Percentiles rank a stretch among this genome's conserved stretches.
phyloP scores from a whole-genome alignment of 2,888 invertebrate genomes.

The Resseliella maxima region DNA sequence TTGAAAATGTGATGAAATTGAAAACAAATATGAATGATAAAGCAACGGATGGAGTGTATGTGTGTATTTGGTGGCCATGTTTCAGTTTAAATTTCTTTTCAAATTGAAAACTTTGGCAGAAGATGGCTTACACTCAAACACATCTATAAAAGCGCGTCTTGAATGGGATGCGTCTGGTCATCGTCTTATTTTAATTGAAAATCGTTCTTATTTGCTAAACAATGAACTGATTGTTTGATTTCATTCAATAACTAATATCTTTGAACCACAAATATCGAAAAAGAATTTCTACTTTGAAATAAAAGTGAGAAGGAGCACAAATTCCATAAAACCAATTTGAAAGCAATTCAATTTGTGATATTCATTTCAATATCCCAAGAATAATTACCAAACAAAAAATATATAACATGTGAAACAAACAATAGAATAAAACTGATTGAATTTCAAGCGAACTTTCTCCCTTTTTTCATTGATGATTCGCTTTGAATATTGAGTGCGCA shows the following conservation, averaged over 20 bases:
- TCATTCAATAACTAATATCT: too few species aligned
- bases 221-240: neutral
- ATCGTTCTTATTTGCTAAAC: slow-evolving; percentile 17
- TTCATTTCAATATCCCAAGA: too few species aligned
- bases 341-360: too few species aligned
- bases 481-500: slow-evolving; percentile 37
- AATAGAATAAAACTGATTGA: neutral
- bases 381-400: neutral
- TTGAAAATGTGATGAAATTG: neutral
- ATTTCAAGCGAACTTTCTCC: neutral
- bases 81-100: neutral
- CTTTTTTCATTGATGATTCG: neutral
- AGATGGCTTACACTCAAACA: neutral
- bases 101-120: neutral
- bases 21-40: slow-evolving; percentile 18
- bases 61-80: neutral
- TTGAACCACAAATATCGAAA: too few species aligned
- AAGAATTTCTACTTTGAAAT: too few species aligned
- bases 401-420: neutral
- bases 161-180: neutral
- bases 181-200: slow-evolving; percentile 24
- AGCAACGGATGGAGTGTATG: neutral
- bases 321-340: too few species aligned
- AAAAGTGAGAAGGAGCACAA: too few species aligned
- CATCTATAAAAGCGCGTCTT: neutral